phyloP scores from a whole-genome alignment of 1,140 invertebrate species.

The Bradysia coprophila region DNA sequence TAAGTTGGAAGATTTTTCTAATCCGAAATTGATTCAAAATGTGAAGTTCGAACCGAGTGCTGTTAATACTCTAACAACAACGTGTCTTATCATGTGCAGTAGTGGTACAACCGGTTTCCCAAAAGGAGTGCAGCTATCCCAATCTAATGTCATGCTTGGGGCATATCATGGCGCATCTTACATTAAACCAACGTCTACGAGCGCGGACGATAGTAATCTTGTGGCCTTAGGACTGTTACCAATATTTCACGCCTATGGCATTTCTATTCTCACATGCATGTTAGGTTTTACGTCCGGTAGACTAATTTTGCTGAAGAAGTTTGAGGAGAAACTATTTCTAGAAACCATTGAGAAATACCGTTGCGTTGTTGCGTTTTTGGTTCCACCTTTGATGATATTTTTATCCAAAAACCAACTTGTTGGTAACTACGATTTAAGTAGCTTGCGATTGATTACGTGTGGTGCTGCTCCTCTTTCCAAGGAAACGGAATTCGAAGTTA shows the following conservation, averaged over 20 bases:
- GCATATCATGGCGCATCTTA: conserved; percentile 5
- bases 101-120: conserved; percentile 49
- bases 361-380: conserved; percentile 35
- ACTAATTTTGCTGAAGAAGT: conserved; percentile 41
- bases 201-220: not conserved
- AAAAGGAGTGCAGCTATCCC: conserved; percentile 72
- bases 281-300: conserved; percentile 31
- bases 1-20: conserved; percentile 8
- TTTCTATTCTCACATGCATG: conserved; percentile 26
- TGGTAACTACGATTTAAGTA: conserved; percentile 35
- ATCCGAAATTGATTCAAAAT: not conserved
- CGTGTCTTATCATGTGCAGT: not conserved
- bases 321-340: conserved; percentile 46
- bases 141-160: conserved; percentile 36
- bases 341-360: conserved; percentile 28
- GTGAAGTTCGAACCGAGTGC: not conserved
- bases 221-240: conserved; percentile 30
- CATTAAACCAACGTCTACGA: not conserved
- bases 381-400: conserved; percentile 42
- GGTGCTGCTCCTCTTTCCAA: conserved; percentile 31
- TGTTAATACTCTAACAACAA: not conserved
- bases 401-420: conserved; percentile 42
- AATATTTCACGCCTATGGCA: conserved; percentile 47
- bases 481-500: conserved; percentile 21
- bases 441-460: conserved; percentile 32